Evolutionary conservation across 2,888 invertebrate genomes (phyloP).

Genomic region (Parnassius apollo): DNA sequence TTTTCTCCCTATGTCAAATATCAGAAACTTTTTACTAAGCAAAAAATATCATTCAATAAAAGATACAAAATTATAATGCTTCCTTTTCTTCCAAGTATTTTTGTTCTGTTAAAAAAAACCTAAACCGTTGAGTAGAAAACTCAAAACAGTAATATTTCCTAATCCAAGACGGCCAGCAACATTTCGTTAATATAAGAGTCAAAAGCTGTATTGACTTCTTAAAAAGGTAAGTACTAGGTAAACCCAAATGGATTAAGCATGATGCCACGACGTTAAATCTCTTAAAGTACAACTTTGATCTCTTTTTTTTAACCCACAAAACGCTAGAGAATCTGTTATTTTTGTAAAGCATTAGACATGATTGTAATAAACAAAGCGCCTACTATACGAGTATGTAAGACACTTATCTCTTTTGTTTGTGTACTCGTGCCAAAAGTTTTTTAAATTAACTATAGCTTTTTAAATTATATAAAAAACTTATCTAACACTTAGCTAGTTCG

Average conservation of each 20-base stretch:
- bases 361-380: constrained; percentile 1
- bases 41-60: no score
- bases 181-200: constrained; percentile 5
- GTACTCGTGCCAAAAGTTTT: neutral
- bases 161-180: constrained; percentile 10
- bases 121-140: neutral
- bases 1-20: no score
- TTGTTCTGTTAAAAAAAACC: neutral
- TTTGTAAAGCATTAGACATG: constrained; percentile 5
- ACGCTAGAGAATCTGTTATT: constrained; percentile 9
- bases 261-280: constrained; percentile 14
- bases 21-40: no score
- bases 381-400: neutral
- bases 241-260: constrained; percentile 19
- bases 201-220: constrained; percentile 12
- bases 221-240: constrained; percentile 18
- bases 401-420: constrained; percentile 14
- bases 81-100: no score
- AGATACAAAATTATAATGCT: no score
- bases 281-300: constrained; percentile 7
- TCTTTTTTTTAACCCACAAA: constrained; percentile 16
- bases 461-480: no score
- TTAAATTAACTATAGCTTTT: neutral
- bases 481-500: no score
- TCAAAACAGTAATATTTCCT: neutral